These are phyloP conservation scores for Aix galericulata DNA, from an alignment of 2,113 vertebrate species.

Conservation along the genomic window DNA sequence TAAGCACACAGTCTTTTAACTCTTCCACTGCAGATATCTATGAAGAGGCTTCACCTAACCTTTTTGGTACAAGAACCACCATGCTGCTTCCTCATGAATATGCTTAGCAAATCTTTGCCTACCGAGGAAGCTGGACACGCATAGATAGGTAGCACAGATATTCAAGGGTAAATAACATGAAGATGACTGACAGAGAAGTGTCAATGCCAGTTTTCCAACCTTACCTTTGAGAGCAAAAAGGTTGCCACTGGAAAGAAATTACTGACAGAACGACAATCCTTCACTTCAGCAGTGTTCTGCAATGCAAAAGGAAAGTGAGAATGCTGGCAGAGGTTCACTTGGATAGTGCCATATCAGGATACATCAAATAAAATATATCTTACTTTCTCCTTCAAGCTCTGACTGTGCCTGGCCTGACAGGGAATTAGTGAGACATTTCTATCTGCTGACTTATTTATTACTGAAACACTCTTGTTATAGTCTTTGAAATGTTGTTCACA, in stretches of 20 bases:
- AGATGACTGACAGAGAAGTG: not conserved
- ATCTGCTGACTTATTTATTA: constrained; percentile 37
- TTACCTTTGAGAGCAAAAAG: not conserved
- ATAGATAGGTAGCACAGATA: not conserved
- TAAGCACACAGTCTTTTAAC: not conserved
- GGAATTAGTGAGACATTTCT: not conserved
- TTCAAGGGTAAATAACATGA: not conserved
- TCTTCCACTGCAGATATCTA: not conserved
- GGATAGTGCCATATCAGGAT: not conserved
- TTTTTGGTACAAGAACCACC: not conserved
- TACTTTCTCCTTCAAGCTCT: not conserved
- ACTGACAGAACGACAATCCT: not conserved
- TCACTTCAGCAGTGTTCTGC: not conserved
- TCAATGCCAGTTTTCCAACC: not conserved
- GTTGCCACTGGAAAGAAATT: not conserved
- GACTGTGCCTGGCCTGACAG: not conserved
- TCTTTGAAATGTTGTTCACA: constrained; percentile 36
- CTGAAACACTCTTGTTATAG: not conserved
- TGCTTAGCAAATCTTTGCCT: not conserved
- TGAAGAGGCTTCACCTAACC: not conserved
- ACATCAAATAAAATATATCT: not conserved
- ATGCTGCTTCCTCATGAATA: not conserved
- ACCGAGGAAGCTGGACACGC: not conserved
- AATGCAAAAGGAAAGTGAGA: constrained; percentile 20
- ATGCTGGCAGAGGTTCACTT: constrained; percentile 14